A percentile compares a stretch with the other conserved stretches of the same genome.
These are phyloP conservation scores for Seira musarum DNA, from an alignment of 2,888 invertebrate genomes.

Conservation along the genomic window DNA sequence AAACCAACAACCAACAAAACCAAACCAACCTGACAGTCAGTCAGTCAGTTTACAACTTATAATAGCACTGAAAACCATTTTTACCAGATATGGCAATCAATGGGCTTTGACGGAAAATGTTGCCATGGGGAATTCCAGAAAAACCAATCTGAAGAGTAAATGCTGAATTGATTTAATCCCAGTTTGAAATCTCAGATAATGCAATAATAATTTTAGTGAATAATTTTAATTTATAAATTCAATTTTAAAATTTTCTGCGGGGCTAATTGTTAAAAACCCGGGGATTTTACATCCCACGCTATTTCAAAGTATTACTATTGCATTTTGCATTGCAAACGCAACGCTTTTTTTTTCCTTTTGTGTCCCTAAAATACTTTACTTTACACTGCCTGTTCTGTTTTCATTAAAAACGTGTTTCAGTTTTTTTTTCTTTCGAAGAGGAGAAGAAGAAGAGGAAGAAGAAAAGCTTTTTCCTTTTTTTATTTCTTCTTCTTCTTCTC, in stretches of 20 bases:
- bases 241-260: not conserved
- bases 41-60: constrained; percentile 41
- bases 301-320: constrained; percentile 19
- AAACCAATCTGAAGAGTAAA: too few species aligned
- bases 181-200: too few species aligned
- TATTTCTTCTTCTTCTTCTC: constrained; percentile 23
- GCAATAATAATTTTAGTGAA: too few species aligned
- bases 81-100: too few species aligned
- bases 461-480: constrained; percentile 24
- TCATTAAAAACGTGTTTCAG: constrained; percentile 59
- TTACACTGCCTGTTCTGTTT: constrained; percentile 41
- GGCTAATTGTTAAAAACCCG: too few species aligned
- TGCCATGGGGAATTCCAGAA: too few species aligned
- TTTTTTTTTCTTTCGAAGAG: constrained; percentile 36
- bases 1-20: constrained; percentile 53
- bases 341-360: constrained; percentile 29
- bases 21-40: constrained; percentile 58
- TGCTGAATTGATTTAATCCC: too few species aligned
- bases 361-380: constrained; percentile 33
- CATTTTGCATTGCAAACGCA: too few species aligned
- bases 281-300: too few species aligned
- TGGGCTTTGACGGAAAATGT: too few species aligned
- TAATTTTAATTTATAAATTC: not conserved
- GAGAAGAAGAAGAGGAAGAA: constrained; percentile 31
- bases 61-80: too few species aligned